Evolutionary conservation across 2,797 vertebrate species (phyloP).

Genomic region (Anableps anableps): DNA sequence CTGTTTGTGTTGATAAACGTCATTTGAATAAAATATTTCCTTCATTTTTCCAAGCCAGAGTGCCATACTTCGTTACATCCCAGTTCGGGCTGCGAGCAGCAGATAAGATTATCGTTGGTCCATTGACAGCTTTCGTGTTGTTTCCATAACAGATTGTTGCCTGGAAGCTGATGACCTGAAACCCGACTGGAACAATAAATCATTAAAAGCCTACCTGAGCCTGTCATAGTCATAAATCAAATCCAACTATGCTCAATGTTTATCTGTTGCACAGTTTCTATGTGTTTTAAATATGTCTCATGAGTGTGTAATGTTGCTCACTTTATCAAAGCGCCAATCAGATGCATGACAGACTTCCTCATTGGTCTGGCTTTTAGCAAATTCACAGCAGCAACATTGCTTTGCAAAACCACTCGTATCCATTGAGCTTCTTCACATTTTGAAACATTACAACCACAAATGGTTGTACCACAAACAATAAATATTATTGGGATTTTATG

Average conservation of each 20-base stretch:
- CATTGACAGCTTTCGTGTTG: constrained; percentile 77
- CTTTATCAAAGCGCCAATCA: constrained; percentile 68
- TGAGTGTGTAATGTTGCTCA: constrained; percentile 60
- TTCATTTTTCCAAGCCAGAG: constrained; percentile 62
- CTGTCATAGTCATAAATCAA: constrained; percentile 81
- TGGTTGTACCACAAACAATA: too few species aligned
- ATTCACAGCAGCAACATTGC: constrained; percentile 7
- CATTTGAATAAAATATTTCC: constrained; percentile 78
- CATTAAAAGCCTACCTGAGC: constrained; percentile 76
- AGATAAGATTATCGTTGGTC: constrained; percentile 77
- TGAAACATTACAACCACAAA: neutral
- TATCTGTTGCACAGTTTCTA: constrained; percentile 45
- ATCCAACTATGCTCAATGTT: constrained; percentile 54
- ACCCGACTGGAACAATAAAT: constrained; percentile 81
- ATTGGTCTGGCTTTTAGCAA: constrained; percentile 12
- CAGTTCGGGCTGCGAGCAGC: constrained; percentile 67
- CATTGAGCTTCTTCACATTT: neutral
- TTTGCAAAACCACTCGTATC: neutral
- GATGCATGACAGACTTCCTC: constrained; percentile 28
- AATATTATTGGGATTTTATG: neutral
- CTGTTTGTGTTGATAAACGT: constrained; percentile 78
- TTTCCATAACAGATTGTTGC: constrained; percentile 79
- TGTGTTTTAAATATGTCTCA: constrained; percentile 68
- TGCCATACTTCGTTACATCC: constrained; percentile 49
- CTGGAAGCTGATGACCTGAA: constrained; percentile 81